Base-by-base conservation (phyloP, 53 echinoderm and acorn worm species). In the Patiria pectinifera region DNA sequence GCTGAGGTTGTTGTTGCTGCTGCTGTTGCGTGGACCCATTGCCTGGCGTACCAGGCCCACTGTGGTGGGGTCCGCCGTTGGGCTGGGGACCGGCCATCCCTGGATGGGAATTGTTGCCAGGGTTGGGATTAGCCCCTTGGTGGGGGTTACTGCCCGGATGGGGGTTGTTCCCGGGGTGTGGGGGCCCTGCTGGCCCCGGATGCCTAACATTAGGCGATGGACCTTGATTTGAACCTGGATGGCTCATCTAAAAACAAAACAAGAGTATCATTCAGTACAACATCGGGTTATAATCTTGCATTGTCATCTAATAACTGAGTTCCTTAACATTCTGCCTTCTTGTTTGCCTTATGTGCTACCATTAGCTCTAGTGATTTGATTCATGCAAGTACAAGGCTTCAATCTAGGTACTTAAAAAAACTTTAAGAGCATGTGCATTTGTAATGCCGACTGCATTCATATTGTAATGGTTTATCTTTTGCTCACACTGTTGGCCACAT, bases 221-320 rank as follows among this genome's bases (percentile, higher is more conserved):
- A 53, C 74, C 92, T 76, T 87, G 78, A 71, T 86, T 92, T 75
- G 92, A 91, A 63, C 96, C 96, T 58, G 95, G 83, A 83, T 92
- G 93, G 88, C 63, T 92, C 44, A 85, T 58, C 91, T 94, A 71
- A 84, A 66, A 84, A 89, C 3, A 76, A 61, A 11, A 89, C 4
- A 91, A 82, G 43, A 75, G 12, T 35, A 25, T 35, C 35, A 85
- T 23, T 14, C 12, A 83, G 18, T 21, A 79, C 19, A 11, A 58
- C 13, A 60, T 19, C 46, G 4, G 35, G 14, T 11, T 69, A 18
- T 2, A 91, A 82, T 26, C 5, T 24, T 62, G 82, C 69, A 63
- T 35, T 35, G 35, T 35, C 35, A 35, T 35, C 35, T 35, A n/a
- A n/a, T 35, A 35, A 35, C 35, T 35, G 35, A 35, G 35, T 35